Percentiles rank a stretch among this genome's conserved stretches.
These are phyloP conservation scores for Peromyscus melanophrys DNA, from an alignment of 2,797 vertebrate species.

Conservation along the genomic window DNA sequence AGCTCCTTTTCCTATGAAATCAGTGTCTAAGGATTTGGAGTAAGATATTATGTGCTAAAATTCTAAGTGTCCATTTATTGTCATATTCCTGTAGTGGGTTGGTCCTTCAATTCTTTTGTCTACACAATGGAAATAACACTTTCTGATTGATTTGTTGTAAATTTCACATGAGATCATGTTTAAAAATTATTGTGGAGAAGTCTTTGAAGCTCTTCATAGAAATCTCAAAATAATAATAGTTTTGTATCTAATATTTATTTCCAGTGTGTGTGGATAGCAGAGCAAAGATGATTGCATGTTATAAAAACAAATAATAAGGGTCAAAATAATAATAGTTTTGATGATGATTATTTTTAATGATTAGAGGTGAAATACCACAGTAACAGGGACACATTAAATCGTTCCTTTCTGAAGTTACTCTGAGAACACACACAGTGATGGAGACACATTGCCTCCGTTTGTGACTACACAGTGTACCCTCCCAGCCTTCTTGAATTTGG, in stretches of 20 bases:
- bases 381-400: neutral
- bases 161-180: neutral
- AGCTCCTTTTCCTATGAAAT: constrained; percentile 11
- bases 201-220: neutral
- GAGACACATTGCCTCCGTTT: constrained; percentile 74
- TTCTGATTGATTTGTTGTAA: neutral
- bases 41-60: neutral
- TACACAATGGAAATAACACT: neutral
- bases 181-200: neutral
- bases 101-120: neutral
- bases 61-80: neutral
- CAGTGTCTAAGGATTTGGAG: neutral
- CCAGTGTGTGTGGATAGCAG: neutral
- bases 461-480: constrained; percentile 67
- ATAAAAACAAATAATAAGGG: neutral
- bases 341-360: neutral
- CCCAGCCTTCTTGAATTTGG: constrained; percentile 65
- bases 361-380: neutral
- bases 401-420: neutral
- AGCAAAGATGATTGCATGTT: neutral
- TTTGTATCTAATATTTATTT: neutral
- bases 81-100: neutral
- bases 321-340: neutral
- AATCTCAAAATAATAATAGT: neutral
- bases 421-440: constrained; percentile 72